Evolutionary conservation across 1,140 invertebrate species (phyloP).

Genomic region (Argopecten irradians): DNA sequence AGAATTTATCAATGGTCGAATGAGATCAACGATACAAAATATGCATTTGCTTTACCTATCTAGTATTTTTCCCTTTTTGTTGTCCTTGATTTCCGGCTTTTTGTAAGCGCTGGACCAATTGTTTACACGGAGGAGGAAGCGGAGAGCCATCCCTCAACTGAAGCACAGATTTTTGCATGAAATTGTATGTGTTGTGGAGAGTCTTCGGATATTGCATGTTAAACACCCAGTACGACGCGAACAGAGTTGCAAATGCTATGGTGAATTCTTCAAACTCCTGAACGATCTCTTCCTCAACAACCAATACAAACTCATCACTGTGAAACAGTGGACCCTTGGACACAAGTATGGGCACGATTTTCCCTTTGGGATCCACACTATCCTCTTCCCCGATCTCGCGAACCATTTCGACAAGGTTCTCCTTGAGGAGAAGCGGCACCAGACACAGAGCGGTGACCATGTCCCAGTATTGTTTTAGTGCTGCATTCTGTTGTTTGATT

Average conservation of each 20-base stretch:
- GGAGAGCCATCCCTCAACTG: slow-evolving; percentile 64
- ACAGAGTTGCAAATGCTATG: slow-evolving; percentile 70
- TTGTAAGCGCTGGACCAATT: slow-evolving; percentile 61
- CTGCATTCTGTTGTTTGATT: slow-evolving; percentile 69
- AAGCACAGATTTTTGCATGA: slow-evolving; percentile 71
- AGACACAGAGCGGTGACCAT: slow-evolving; percentile 73
- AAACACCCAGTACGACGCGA: slow-evolving; percentile 73
- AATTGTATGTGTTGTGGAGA: slow-evolving; percentile 71
- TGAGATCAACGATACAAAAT: background rate
- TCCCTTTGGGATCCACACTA: slow-evolving; percentile 68
- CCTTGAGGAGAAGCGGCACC: slow-evolving; percentile 67
- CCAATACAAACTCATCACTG: slow-evolving; percentile 72
- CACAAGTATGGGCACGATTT: slow-evolving; percentile 71
- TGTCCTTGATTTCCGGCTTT: slow-evolving; percentile 34
- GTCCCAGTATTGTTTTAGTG: slow-evolving; percentile 73
- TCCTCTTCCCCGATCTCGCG: slow-evolving; percentile 70
- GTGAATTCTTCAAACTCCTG: slow-evolving; percentile 75
- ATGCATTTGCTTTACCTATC: background rate
- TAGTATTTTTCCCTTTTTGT: background rate
- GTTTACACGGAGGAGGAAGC: slow-evolving; percentile 65
- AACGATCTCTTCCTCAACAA: slow-evolving; percentile 71
- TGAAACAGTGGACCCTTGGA: slow-evolving; percentile 70
- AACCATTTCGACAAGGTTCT: slow-evolving; percentile 73
- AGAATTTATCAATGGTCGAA: background rate
- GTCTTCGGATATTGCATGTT: slow-evolving; percentile 73